phyloP scores from a whole-genome alignment of 1,140 invertebrate genomes.

The Formica exsecta region DNA sequence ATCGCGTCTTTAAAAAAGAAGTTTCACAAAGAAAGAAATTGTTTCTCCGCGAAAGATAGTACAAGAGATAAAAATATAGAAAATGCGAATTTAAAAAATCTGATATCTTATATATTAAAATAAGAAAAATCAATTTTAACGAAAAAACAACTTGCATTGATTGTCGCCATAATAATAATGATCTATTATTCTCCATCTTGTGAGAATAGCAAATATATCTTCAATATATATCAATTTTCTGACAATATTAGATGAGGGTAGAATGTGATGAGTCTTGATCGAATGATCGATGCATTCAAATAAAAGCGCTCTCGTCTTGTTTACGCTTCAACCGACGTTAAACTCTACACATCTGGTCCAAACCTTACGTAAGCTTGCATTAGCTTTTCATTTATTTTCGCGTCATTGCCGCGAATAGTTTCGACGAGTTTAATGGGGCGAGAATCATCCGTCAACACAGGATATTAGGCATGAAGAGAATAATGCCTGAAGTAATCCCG shows the following conservation, averaged over 20 bases:
- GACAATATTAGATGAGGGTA: background rate
- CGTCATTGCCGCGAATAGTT: constrained; percentile 28
- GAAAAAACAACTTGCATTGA: background rate
- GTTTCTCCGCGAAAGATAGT: background rate
- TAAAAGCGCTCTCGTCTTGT: constrained; percentile 8
- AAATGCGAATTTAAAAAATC: background rate
- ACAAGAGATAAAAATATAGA: background rate
- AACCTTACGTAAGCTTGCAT: constrained; percentile 23
- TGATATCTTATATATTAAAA: background rate
- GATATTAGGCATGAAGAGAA: constrained; percentile 41
- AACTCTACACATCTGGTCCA: constrained; percentile 1
- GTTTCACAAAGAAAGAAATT: background rate
- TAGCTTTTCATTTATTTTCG: constrained; percentile 30
- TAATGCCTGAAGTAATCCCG: constrained; percentile 31
- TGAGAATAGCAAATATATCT: background rate
- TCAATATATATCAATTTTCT: background rate
- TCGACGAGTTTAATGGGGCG: constrained; percentile 18
- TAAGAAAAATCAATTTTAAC: background rate
- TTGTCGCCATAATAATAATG: no score
- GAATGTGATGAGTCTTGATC: background rate
- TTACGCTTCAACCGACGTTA: background rate
- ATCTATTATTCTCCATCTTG: background rate
- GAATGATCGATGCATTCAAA: constrained; percentile 1
- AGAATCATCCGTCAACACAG: constrained; percentile 21
- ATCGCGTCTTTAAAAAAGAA: background rate